Evolutionary conservation across 2,888 invertebrate species (phyloP).

Genomic region (Coleophora flavipennella): DNA sequence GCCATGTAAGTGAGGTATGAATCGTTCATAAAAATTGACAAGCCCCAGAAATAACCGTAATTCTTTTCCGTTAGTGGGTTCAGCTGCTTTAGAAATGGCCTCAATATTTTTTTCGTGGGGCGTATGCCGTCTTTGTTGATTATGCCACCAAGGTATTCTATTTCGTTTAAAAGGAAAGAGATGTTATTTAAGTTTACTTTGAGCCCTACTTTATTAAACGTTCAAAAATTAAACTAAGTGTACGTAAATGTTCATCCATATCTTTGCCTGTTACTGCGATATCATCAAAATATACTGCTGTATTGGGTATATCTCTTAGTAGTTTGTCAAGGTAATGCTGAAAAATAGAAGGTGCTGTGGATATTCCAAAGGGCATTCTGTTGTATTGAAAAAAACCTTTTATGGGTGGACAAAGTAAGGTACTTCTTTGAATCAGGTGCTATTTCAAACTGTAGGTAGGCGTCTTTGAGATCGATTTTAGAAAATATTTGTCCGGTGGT

Average conservation of each 20-base stretch:
- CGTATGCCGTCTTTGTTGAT: conserved; percentile 1
- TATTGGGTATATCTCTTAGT: conserved; percentile 5
- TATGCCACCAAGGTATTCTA: conserved; percentile 7
- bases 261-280: conserved; percentile 7
- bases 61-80: background rate
- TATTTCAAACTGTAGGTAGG: background rate
- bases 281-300: conserved; percentile 9
- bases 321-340: conserved; percentile 9
- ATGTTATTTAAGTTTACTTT: conserved; percentile 5
- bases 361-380: background rate
- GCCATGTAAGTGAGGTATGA: background rate
- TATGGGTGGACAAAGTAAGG: background rate
- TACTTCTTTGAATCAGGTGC: background rate
- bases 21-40: background rate
- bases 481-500: background rate
- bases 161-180: conserved; percentile 4
- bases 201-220: conserved; percentile 1
- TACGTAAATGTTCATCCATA: conserved; percentile 2
- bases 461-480: background rate
- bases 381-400: background rate
- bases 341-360: conserved; percentile 8
- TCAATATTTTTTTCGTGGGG: background rate
- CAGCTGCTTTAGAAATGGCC: background rate
- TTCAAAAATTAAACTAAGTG: conserved; percentile 3
- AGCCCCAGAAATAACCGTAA: background rate